Evolutionary conservation across 2,113 vertebrate species (phyloP), one percentile per base, ranked within the genome.

Genomic region (Galbula dea): DNA sequence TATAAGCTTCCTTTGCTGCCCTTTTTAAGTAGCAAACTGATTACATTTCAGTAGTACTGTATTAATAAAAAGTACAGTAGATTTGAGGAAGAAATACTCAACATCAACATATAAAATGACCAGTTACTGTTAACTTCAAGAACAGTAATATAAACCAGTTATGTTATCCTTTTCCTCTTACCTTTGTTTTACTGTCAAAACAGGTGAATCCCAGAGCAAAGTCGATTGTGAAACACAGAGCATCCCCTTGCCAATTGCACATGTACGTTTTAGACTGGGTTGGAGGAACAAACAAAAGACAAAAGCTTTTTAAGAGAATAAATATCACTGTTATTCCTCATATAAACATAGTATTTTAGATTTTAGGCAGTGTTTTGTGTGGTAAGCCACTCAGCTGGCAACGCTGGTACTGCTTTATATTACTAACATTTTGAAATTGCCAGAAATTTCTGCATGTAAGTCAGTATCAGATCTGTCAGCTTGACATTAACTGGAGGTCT

Each of bases 141-240:
- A 85, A 48, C 2, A 46, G 13, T 46, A 68, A 85, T 79, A 32
- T 22, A 73, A 61, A 57, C 39, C 1, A 49, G 6, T 41, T 90
- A 82, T 84, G 2, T 73, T 36, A 36, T 49, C 15, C 59, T 67
- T 54, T 27, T 27, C 5, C 5, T 76, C 98, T 97, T 96, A 98
- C 99, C 98, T 99, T 98, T 54, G 98, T 98, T 96, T 97, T 96
- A 81, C 96, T 97, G 88, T 99, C 98, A 55, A 98, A 98, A 96
- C 99, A 99, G 92, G 98, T 98, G 97, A 99, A 99, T 85, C 99
- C 99, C 39, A 98, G 96, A 34, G 98, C 96, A 78, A 99, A 99
- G 96, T 99, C 98, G 10, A 99, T 69, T 8, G 98, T 99, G 97
- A 99, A 99, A 95, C 98, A 97, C 55, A 99, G 94, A 12, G 95